Percentiles rank a stretch among this genome's conserved stretches.
Evolutionary conservation across 1,140 invertebrate species (phyloP).

Genomic region (Forficula auricularia): DNA sequence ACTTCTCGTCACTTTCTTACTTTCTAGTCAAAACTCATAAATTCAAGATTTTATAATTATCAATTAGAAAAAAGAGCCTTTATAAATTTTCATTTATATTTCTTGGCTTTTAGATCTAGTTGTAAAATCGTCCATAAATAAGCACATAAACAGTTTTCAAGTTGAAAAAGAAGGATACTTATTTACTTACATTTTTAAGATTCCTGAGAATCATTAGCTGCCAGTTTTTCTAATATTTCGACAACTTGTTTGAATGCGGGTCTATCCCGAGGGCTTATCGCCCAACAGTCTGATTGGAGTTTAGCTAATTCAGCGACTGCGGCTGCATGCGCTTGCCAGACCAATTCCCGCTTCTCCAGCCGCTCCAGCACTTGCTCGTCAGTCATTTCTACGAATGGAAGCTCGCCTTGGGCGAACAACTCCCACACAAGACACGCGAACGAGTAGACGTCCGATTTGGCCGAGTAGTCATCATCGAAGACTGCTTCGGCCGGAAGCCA

Average conservation of each 20-base stretch:
- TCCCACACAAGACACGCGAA: conserved; percentile 84
- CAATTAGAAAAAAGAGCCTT: no score
- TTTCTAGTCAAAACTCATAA: no score
- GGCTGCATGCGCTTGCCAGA: conserved; percentile 42
- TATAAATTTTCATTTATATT: no score
- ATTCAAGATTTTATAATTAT: no score
- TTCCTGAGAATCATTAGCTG: no score
- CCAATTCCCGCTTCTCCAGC: conserved; percentile 42
- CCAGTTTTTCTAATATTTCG: conserved; percentile 25
- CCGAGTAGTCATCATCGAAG: conserved; percentile 78
- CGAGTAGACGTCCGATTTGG: conserved; percentile 86
- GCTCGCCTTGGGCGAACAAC: conserved; percentile 67
- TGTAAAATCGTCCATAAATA: no score
- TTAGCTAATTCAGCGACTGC: conserved; percentile 43
- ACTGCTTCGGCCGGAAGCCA: conserved; percentile 81
- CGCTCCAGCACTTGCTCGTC: conserved; percentile 57
- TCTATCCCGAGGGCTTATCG: conserved; percentile 40
- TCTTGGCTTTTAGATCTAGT: no score
- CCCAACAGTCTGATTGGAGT: conserved; percentile 45
- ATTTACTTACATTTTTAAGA: no score
- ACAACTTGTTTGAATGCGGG: conserved; percentile 38
- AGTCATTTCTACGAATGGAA: conserved; percentile 65
- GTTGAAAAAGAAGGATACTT: no score
- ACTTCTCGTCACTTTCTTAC: no score
- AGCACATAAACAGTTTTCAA: no score